Base-by-base conservation (phyloP, 2,797 vertebrate species). In the Myotis myotis region DNA sequence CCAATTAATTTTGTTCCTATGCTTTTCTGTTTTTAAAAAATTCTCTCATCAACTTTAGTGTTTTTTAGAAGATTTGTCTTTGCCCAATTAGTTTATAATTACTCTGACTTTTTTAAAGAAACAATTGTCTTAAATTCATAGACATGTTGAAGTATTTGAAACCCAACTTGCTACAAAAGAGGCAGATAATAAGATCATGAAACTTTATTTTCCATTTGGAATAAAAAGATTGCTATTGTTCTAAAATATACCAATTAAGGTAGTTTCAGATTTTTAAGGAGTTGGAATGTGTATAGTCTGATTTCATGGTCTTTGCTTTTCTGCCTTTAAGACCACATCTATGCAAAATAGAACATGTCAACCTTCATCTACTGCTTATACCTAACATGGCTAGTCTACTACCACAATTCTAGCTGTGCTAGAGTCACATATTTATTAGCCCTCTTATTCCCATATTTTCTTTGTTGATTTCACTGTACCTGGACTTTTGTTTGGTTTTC, bases 211-310 rank as follows among this genome's bases (percentile, higher is more conserved):
- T 70, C 36, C 68, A 89, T 87, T 94, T 87, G 44, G 62, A 70
- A 87, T 71, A 82, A 87, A 70, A 70, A 23, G 22, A 93, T 89
- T 89, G 79, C 84, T 91, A 86, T 90, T 85, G 62, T 47, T 87
- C 92, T 95, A 89, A 92, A 97, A 70, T 95, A 33, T 66, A 89
- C 33, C 89, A 82, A 96, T 95, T 86, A 96, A 95, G 53, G 64
- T 36, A 80, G 62, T 62, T 97, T 94, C 70, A 76, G n/a, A 89
- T 80, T 51, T 81, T 86, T 76, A 66, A 95, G 78, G 55, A 79
- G 23, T 70, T 93, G 3, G 17, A 71, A 82, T 86, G 16, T 84
- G 81, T 89, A 85, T 93, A 75, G 83, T 92, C n/a, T 83, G 91
- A 87, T 94, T 93, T 75, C 78, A 95, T 55, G 38, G 44, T 82